Evolutionary conservation across 2,888 invertebrate species (phyloP).

Genomic region (Bimastos eiseni): DNA sequence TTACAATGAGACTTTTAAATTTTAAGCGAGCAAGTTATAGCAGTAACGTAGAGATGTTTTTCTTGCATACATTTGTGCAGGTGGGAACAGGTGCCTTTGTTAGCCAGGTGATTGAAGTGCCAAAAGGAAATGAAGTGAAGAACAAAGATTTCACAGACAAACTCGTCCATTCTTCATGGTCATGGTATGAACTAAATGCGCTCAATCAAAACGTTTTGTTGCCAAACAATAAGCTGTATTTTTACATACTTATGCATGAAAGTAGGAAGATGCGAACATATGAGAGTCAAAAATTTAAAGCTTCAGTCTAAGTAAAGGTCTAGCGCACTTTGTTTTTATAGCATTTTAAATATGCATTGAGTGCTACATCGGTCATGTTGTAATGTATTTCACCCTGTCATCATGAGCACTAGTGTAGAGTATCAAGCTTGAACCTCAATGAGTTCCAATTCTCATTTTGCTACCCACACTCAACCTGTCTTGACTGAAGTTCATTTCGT

Average conservation of each 20-base stretch:
- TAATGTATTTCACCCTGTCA: too few relatives aligned
- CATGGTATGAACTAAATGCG: slow-evolving; percentile 52
- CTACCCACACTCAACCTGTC: too few relatives aligned
- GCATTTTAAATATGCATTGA: too few relatives aligned
- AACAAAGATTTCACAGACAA: slow-evolving; percentile 50
- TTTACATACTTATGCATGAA: too few relatives aligned
- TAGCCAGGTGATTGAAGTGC: slow-evolving; percentile 57
- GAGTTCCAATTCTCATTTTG: too few relatives aligned
- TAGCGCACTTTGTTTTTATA: too few relatives aligned
- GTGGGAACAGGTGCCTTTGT: slow-evolving; percentile 59
- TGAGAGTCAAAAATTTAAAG: too few relatives aligned
- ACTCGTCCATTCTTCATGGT: slow-evolving; percentile 61
- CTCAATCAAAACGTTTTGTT: not conserved
- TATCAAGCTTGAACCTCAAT: too few relatives aligned
- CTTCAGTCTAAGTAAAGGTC: too few relatives aligned
- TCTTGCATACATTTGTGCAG: slow-evolving; percentile 45
- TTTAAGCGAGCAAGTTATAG: not conserved
- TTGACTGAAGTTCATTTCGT: not conserved
- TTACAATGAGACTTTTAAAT: not conserved
- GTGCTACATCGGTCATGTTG: too few relatives aligned
- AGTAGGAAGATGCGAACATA: too few relatives aligned
- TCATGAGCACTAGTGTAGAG: too few relatives aligned
- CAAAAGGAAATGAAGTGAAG: slow-evolving; percentile 54
- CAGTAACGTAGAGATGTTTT: not conserved
- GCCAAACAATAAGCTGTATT: not conserved